Evolutionary conservation across 2,797 vertebrate species (phyloP).

Genomic region (Gambusia yucatana): DNA sequence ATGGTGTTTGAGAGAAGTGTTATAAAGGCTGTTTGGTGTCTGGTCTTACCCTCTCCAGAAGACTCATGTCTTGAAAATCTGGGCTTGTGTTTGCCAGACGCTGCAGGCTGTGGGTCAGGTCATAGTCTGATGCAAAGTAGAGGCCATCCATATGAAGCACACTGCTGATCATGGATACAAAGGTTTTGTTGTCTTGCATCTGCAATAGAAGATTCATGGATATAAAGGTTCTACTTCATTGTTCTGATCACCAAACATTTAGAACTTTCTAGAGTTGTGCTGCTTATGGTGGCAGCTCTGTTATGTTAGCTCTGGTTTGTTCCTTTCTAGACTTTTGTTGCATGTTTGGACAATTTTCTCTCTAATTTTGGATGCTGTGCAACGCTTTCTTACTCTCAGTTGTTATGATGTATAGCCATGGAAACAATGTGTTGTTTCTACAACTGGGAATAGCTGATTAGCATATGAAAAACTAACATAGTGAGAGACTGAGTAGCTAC

Average conservation of each 20-base stretch:
- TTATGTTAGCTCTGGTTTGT: background rate
- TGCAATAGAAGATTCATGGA: conserved; percentile 56
- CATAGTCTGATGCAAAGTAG: conserved; percentile 94
- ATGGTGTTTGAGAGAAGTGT: background rate
- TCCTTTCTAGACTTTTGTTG: background rate
- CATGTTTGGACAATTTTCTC: background rate
- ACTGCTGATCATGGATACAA: conserved; percentile 91
- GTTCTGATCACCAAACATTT: background rate
- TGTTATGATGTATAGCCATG: background rate
- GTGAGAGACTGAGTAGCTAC: too few species aligned
- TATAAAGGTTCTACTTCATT: background rate
- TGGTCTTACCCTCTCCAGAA: conserved; percentile 58
- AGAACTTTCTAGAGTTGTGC: background rate
- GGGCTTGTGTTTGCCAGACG: conserved; percentile 95
- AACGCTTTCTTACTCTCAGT: background rate
- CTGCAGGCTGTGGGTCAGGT: conserved; percentile 93
- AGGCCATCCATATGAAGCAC: conserved; percentile 91
- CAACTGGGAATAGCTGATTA: background rate
- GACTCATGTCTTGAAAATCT: conserved; percentile 96
- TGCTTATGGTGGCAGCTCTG: background rate
- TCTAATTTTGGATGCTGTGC: background rate
- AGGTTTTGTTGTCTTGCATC: conserved; percentile 96
- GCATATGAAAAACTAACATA: too few species aligned
- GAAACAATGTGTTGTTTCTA: background rate
- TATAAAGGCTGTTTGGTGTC: too few species aligned